phyloP scores from a whole-genome alignment of 2,113 vertebrate species.

The Callospermophilus lateralis region DNA sequence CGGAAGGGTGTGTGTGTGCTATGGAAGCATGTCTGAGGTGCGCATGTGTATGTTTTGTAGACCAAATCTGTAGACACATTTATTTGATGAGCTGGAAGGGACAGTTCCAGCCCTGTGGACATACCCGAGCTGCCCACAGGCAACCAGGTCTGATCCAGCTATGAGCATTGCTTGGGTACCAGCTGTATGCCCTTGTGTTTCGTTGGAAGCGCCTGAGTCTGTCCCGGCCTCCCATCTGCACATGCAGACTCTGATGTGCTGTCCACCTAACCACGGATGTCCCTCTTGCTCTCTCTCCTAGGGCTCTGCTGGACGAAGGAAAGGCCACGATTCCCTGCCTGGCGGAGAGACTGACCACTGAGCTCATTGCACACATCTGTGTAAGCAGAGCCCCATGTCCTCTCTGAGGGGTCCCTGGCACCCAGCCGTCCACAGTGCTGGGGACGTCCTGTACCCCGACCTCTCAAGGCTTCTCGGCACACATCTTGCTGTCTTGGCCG shows the following conservation, averaged over 20 bases:
- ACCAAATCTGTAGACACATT: not conserved
- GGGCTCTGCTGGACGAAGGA: not conserved
- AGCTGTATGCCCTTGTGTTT: no score
- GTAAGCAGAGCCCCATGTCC: not conserved
- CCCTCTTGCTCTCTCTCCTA: not conserved
- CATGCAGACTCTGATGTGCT: no score
- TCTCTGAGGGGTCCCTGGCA: not conserved
- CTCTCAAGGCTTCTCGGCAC: not conserved
- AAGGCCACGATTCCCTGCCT: conserved; percentile 31
- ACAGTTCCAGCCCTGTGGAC: not conserved
- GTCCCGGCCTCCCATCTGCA: no score
- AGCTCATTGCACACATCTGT: conserved; percentile 46
- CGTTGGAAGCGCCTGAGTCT: no score
- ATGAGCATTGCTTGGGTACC: no score
- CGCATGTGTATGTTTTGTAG: not conserved
- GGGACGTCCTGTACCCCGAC: no score
- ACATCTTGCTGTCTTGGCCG: not conserved
- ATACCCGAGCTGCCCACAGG: no score
- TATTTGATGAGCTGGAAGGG: not conserved
- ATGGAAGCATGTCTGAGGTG: not conserved
- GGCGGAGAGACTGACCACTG: not conserved
- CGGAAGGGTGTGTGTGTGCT: not conserved
- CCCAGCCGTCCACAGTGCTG: no score
- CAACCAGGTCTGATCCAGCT: no score
- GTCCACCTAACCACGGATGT: no score